These are phyloP conservation scores for Myxocyprinus asiaticus DNA, from an alignment of 2,113 vertebrate genomes.

Conservation along the genomic window DNA sequence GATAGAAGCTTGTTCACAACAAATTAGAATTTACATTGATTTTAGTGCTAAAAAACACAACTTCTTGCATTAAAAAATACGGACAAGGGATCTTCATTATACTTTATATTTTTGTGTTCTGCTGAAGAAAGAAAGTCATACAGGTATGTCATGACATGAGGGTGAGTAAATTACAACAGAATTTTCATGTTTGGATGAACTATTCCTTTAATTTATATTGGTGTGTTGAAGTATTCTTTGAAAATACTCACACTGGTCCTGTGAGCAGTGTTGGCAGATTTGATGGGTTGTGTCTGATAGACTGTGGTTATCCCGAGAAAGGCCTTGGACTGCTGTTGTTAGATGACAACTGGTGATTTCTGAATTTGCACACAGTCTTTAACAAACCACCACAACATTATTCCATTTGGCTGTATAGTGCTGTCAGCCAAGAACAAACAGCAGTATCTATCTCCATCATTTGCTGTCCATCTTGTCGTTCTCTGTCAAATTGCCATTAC, in stretches of 20 bases:
- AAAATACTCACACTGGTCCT: not conserved
- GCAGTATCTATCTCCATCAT: conserved; percentile 9
- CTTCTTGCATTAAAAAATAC: too few species aligned
- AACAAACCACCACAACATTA: conserved; percentile 24
- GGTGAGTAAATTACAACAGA: too few species aligned
- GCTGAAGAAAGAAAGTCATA: too few species aligned
- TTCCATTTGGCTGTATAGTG: conserved; percentile 5
- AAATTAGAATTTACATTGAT: too few species aligned
- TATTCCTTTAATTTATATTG: too few species aligned
- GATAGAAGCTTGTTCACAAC: too few species aligned
- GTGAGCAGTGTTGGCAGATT: conserved; percentile 13
- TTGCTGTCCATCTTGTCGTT: not conserved
- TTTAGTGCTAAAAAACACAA: too few species aligned
- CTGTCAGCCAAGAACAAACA: conserved; percentile 17
- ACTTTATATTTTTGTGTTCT: too few species aligned
- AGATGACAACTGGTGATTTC: conserved; percentile 47
- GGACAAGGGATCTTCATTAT: too few species aligned
- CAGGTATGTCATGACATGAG: too few species aligned
- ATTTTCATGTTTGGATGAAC: too few species aligned
- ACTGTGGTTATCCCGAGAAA: conserved; percentile 30
- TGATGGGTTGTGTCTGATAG: not conserved
- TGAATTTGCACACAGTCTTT: conserved; percentile 29
- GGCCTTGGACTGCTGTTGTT: conserved; percentile 41
- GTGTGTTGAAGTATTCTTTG: conserved; percentile 7
- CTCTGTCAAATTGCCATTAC: not conserved